Conservation (phyloP, 92 coral and sea anemone species). For the Montipora capitata region DNA sequence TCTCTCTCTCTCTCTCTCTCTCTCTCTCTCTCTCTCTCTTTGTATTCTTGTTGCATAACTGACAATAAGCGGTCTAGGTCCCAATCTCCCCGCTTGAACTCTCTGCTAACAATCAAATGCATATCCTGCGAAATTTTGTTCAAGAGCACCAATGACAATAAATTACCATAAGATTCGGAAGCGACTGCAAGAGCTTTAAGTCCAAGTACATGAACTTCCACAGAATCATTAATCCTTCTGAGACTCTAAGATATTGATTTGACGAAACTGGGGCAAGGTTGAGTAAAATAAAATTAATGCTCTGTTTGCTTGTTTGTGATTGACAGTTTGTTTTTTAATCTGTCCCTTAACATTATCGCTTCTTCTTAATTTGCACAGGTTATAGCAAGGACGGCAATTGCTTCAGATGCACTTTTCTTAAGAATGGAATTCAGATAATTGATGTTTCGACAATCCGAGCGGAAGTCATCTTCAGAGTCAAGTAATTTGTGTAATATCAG, state of each 20-base stretch:
- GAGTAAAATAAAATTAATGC: slow-evolving; percentile 13
- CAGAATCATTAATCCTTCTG: slow-evolving; percentile 46
- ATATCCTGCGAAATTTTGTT: slow-evolving; percentile 47
- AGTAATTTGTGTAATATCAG: slow-evolving; percentile 34
- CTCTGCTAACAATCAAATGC: slow-evolving; percentile 37
- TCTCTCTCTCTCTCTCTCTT: slow-evolving; percentile 34
- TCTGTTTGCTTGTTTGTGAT: slow-evolving; percentile 77
- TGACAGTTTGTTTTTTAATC: slow-evolving; percentile 66
- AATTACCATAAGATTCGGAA: slow-evolving; percentile 10
- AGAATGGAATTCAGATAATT: slow-evolving; percentile 66
- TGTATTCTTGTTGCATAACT: slow-evolving; percentile 31
- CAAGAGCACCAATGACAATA: slow-evolving; percentile 54
- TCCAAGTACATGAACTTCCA: slow-evolving; percentile 2
- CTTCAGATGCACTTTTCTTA: slow-evolving; percentile 61
- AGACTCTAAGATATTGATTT: slow-evolving; percentile 29
- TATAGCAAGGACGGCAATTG: slow-evolving; percentile 64
- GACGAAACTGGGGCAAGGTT: slow-evolving; percentile 50
- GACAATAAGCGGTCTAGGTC: neutral
- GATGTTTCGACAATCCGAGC: no score
- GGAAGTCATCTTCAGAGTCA: no score
- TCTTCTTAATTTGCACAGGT: slow-evolving; percentile 72
- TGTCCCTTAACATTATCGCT: slow-evolving; percentile 61
- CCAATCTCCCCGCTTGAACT: slow-evolving; percentile 11
- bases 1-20: slow-evolving; percentile 53
- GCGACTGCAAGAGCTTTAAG: slow-evolving; percentile 1